phyloP scores from a whole-genome alignment of 2,113 vertebrate genomes.

The Tupaia chinensis region DNA sequence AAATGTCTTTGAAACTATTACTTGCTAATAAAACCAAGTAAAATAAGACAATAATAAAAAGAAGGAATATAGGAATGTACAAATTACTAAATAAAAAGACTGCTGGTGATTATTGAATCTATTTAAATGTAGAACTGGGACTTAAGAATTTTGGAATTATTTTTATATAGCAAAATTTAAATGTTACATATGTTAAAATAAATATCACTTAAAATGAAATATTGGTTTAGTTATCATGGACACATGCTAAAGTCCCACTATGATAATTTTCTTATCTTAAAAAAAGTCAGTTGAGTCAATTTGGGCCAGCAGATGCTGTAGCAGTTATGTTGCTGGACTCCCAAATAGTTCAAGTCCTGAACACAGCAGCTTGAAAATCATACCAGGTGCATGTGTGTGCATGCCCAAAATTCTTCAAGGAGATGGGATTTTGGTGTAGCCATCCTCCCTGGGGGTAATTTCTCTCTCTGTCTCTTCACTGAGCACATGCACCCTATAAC shows the following conservation, averaged over 20 bases:
- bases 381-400: too few species aligned
- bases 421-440: too few species aligned
- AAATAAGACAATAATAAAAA: constrained; percentile 11
- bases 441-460: too few species aligned
- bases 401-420: too few species aligned
- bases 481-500: too few species aligned
- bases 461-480: too few species aligned
- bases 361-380: too few species aligned
- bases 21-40: background rate
- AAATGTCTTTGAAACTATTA: background rate
- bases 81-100: background rate
- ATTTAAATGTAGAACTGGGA: background rate
- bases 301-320: too few species aligned
- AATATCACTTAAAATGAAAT: background rate
- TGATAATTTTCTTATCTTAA: background rate
- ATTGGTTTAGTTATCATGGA: background rate
- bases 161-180: constrained; percentile 15
- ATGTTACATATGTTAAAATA: background rate
- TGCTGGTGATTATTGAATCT: background rate
- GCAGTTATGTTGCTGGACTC: too few species aligned
- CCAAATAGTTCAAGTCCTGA: too few species aligned
- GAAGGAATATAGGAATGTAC: background rate
- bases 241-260: background rate
- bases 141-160: constrained; percentile 1
- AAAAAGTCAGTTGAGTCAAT: too few species aligned